phyloP scores from a whole-genome alignment of 2,888 invertebrate species.

The Matsumyia berberina region DNA sequence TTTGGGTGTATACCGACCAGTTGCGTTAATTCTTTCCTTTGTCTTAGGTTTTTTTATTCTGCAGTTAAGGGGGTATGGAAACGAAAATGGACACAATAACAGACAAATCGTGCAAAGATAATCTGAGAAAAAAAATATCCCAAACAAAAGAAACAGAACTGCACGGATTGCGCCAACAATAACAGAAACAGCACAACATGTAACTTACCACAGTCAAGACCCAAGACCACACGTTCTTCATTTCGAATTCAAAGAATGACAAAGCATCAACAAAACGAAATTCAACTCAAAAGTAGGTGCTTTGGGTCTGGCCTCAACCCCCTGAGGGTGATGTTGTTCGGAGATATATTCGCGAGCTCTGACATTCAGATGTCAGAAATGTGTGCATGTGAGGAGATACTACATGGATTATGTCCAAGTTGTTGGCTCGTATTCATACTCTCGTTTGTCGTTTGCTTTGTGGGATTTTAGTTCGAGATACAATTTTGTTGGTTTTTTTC shows the following conservation, averaged over 20 bases:
- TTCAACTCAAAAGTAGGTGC: conserved; percentile 50
- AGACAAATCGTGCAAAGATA: conserved; percentile 66
- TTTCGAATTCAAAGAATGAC: conserved; percentile 67
- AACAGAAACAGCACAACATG: conserved; percentile 1
- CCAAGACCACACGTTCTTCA: conserved; percentile 58
- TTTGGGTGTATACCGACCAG: conserved; percentile 14
- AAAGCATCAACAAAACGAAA: conserved; percentile 66
- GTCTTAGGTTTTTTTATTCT: conserved; percentile 23
- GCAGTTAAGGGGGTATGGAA: conserved; percentile 4
- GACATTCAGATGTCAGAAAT: conserved; percentile 67
- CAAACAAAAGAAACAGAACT: conserved; percentile 25
- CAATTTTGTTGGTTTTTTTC: not conserved
- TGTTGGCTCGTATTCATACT: conserved; percentile 10
- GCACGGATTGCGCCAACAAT: conserved; percentile 22
- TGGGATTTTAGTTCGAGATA: not conserved
- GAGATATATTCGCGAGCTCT: conserved; percentile 54
- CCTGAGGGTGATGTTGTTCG: conserved; percentile 34
- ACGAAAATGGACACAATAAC: conserved; percentile 48
- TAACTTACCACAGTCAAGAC: conserved; percentile 63
- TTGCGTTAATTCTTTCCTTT: conserved; percentile 51
- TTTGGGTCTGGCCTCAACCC: conserved; percentile 11
- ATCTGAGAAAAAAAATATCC: too few relatives aligned
- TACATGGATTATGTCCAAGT: conserved; percentile 66
- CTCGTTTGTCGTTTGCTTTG: conserved; percentile 7
- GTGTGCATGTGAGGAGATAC: conserved; percentile 36